These are phyloP conservation scores for Euplagia quadripunctaria DNA, from an alignment of 2,888 invertebrate genomes.

Conservation along the genomic window DNA sequence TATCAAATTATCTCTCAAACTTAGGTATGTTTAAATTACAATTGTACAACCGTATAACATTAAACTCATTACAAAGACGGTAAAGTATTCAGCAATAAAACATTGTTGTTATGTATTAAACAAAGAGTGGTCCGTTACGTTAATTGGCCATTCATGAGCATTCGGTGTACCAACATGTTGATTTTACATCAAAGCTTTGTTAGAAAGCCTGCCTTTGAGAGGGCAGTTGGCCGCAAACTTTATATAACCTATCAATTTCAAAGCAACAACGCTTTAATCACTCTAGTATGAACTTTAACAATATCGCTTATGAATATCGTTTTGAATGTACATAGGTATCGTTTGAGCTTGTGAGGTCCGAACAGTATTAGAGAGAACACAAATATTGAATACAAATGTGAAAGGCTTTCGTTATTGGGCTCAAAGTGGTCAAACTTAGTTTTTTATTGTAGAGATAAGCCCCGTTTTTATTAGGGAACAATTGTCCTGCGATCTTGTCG, in stretches of 20 bases:
- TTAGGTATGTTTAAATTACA: background rate
- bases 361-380: no score
- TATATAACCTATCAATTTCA: constrained; percentile 45
- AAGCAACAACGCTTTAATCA: constrained; percentile 35
- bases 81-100: constrained; percentile 28
- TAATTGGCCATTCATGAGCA: constrained; percentile 50
- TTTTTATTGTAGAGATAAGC: no score
- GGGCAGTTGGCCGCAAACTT: constrained; percentile 38
- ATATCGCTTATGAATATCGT: constrained; percentile 18
- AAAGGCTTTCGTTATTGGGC: no score
- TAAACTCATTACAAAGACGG: constrained; percentile 1
- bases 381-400: no score
- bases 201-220: constrained; percentile 23
- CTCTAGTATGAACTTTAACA: constrained; percentile 17
- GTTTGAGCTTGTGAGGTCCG: no score
- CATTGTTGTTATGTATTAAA: constrained; percentile 38
- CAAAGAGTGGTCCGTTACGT: constrained; percentile 33
- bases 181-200: constrained; percentile 52
- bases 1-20: background rate
- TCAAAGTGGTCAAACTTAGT: no score
- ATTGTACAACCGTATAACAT: background rate
- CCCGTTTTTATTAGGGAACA: no score
- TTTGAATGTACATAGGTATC: background rate
- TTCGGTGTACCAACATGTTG: constrained; percentile 38
- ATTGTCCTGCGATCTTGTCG: no score